Conservation (phyloP, 2,888 invertebrate species). For the Phengaris arion region DNA sequence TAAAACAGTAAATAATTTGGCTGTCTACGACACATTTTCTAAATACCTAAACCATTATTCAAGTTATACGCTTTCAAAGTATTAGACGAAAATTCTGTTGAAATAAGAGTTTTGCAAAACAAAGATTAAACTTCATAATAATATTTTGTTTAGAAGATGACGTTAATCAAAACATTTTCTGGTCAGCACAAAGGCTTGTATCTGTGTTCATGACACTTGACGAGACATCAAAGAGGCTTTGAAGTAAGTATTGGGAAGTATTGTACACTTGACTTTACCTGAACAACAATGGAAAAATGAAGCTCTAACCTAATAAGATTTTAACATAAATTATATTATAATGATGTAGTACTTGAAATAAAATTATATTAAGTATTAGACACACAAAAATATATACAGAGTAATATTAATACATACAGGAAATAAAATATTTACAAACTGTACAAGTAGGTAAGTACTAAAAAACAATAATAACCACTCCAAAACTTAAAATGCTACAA, state of each 20-base stretch:
- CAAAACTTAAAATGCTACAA: no score
- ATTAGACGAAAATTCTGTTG: background rate
- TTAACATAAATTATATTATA: background rate
- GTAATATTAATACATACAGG: no score
- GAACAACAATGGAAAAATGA: background rate
- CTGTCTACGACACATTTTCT: background rate
- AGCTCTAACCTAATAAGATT: background rate
- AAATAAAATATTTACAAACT: no score
- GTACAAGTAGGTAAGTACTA: no score
- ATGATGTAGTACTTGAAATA: background rate
- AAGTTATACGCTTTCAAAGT: background rate
- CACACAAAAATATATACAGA: no score
- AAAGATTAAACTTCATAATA: slow-evolving; percentile 13
- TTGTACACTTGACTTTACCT: background rate
- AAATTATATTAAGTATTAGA: background rate
- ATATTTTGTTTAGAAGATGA: background rate
- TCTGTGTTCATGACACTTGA: slow-evolving; percentile 1
- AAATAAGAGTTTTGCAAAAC: background rate
- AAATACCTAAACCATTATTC: background rate
- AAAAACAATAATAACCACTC: no score
- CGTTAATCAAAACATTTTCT: slow-evolving; percentile 6
- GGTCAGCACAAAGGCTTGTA: slow-evolving; percentile 16
- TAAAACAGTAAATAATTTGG: background rate
- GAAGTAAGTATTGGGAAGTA: slow-evolving; percentile 13
- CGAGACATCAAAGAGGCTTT: slow-evolving; percentile 15